Evolutionary conservation across 2,888 invertebrate genomes (phyloP), one percentile per base, ranked within the genome.

Genomic region (Caenorhabditis sulstoni): DNA sequence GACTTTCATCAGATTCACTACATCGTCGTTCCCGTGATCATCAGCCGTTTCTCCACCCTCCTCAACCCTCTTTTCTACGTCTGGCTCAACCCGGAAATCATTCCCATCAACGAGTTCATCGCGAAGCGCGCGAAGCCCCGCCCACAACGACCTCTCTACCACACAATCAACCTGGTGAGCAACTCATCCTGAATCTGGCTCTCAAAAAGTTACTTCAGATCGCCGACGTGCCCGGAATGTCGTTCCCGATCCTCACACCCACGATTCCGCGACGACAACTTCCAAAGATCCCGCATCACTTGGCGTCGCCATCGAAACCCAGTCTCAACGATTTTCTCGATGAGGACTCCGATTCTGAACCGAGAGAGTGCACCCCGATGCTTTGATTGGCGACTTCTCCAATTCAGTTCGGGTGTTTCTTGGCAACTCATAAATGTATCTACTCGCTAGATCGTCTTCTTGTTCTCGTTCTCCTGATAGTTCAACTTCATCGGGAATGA

Each of bases 21-120:
- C 58, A 77, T 82, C 62, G 70, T 81, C 23, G 65, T 71, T 20
- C 85, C 83, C 1, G 74, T 81, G 1, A 76, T 86, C 29, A 70
- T 83, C 59, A 81, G 82, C 22, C 79, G 85, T 49, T 22, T 79
- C 57, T 76, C 76, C 22, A 67, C 84, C 37, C 66, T 85, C n/a
- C 77, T 85, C 65, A 86, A 85, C 58, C 86, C 86, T 3, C 49
- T 86, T 7, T 83, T 86, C 66, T 86, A 86, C 57, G 66, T 86
- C 12, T 84, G 83, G 81, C 62, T 85, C 23, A 86, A 86, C 49
- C 85, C 86, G 18, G 83, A 84, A 39, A 75, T 86, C n/a, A 77
- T 85, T 35, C 85, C 81, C 14, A 81, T 86, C 55, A 81, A 85
- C 49, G 73, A 75, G 49, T 81, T 79, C 59, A 41, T 85, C 9